Percentiles rank a stretch among this genome's conserved stretches.
phyloP scores from a whole-genome alignment of 2,113 vertebrate genomes.

The Poecile atricapillus region DNA sequence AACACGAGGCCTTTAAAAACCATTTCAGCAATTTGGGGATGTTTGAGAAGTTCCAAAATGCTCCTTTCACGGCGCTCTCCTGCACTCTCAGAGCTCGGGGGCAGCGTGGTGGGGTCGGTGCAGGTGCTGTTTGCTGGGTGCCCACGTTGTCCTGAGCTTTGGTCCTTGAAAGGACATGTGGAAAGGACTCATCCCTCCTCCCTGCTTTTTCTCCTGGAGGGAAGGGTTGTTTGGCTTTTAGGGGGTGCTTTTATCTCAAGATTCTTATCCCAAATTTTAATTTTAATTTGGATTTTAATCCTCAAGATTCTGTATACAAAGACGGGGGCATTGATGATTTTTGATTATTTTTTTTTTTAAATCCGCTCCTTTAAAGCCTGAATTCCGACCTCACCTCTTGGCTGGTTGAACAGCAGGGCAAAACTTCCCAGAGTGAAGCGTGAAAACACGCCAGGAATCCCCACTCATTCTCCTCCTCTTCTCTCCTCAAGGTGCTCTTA shows the following conservation, averaged over 20 bases:
- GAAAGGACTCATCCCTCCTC: background rate
- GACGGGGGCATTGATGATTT: background rate
- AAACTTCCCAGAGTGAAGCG: background rate
- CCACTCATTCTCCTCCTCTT: background rate
- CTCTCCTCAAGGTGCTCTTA: slow-evolving; percentile 84
- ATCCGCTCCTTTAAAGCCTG: background rate
- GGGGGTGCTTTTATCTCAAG: background rate
- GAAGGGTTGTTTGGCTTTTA: background rate
- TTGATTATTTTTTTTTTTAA: background rate
- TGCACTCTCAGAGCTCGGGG: background rate
- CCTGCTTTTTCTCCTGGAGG: background rate
- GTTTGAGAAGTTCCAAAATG: background rate
- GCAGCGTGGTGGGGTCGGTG: background rate
- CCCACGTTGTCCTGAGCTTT: rapidly evolving
- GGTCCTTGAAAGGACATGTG: rapidly evolving
- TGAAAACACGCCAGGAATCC: background rate
- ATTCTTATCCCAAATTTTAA: too few species aligned
- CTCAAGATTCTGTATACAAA: background rate
- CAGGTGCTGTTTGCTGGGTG: background rate
- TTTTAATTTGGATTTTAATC: too few species aligned
- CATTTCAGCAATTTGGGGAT: background rate
- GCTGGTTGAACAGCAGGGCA: background rate
- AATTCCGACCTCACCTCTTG: background rate
- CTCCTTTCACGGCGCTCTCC: background rate
- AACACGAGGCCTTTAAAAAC: background rate